Evolutionary conservation across 2,113 vertebrate species (phyloP).

Genomic region (Himantopus leucocephalus): DNA sequence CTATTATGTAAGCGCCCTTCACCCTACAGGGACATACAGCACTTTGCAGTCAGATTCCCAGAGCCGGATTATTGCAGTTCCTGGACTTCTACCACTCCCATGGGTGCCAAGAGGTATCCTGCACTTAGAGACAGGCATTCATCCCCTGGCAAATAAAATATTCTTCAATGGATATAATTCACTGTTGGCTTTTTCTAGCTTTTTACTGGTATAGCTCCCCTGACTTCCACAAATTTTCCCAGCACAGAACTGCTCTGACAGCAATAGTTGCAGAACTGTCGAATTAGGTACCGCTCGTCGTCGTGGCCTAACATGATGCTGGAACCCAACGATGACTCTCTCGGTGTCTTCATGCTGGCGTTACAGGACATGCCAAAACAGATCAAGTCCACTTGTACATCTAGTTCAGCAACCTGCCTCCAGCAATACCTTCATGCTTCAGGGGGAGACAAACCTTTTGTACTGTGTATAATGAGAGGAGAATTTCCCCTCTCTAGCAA

Average conservation of each 20-base stretch:
- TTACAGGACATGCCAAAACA: not conserved
- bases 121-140: not conserved
- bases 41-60: not conserved
- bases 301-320: fast-evolving
- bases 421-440: not conserved
- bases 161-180: not conserved
- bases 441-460: constrained; percentile 27
- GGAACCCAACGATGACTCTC: not conserved
- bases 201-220: not conserved
- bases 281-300: not conserved
- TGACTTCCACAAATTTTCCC: not conserved
- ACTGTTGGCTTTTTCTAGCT: not conserved
- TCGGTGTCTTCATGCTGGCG: fast-evolving
- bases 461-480: not conserved
- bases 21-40: not conserved
- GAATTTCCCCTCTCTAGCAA: constrained; percentile 5
- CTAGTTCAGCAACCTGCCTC: constrained; percentile 14
- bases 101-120: not conserved
- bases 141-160: not conserved
- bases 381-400: constrained; percentile 6
- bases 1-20: not conserved
- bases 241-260: not conserved
- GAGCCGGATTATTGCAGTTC: not conserved
- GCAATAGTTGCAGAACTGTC: not conserved
- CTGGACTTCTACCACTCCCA: not conserved